These are phyloP conservation scores for Drosophila anomelani DNA, from an alignment of 2,888 invertebrate species.

Conservation along the genomic window DNA sequence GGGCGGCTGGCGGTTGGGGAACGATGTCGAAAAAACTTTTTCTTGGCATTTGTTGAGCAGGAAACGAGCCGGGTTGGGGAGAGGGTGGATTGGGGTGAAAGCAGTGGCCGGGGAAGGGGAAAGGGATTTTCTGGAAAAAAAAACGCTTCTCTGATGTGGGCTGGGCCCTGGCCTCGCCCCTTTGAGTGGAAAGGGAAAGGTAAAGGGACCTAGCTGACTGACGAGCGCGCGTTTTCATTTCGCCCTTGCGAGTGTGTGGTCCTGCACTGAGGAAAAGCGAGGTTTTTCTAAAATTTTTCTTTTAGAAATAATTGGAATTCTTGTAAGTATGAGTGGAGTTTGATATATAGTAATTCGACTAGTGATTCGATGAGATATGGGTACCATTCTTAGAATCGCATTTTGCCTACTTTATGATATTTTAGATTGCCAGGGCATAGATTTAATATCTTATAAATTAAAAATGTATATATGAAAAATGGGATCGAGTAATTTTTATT, in stretches of 20 bases:
- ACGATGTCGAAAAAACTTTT: slow-evolving; percentile 67
- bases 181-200: slow-evolving; percentile 23
- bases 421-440: too few relatives aligned
- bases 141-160: slow-evolving; percentile 45
- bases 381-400: too few relatives aligned
- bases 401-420: too few relatives aligned
- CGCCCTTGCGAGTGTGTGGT: slow-evolving; percentile 19
- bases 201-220: slow-evolving; percentile 51
- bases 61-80: slow-evolving; percentile 59
- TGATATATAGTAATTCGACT: neutral
- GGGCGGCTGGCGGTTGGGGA: slow-evolving; percentile 45
- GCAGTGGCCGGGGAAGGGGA: slow-evolving; percentile 7
- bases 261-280: slow-evolving; percentile 9
- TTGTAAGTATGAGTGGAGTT: neutral
- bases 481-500: too few relatives aligned
- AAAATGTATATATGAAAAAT: neutral
- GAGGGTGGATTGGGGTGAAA: slow-evolving; percentile 35
- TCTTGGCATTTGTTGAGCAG: slow-evolving; percentile 81
- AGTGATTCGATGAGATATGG: too few relatives aligned
- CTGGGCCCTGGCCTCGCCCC: slow-evolving; percentile 53
- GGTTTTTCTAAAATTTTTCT: neutral
- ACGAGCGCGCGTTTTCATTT: slow-evolving; percentile 73
- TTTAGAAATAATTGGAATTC: neutral
- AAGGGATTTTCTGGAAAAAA: slow-evolving; percentile 38
- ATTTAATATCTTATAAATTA: too few relatives aligned